Evolutionary conservation across 2,113 vertebrate species (phyloP), one percentile per base, ranked within the genome.

Genomic region (Dendrocopos noguchii): DNA sequence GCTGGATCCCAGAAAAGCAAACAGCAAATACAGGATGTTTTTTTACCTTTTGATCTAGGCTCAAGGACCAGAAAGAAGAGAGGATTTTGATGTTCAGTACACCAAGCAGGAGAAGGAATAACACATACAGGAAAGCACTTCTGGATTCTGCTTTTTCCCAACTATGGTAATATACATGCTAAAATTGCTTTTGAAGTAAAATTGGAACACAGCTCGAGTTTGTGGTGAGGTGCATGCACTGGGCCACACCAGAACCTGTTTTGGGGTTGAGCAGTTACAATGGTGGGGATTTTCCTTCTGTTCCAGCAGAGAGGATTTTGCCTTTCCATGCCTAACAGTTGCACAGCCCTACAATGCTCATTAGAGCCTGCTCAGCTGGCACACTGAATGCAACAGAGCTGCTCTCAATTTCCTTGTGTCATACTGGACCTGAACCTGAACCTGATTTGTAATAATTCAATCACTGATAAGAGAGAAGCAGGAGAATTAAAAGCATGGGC

Each of bases 131-230:
- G 70, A 80, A 52, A 75, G 50, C 21, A 7, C 53, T 91, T 74
- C 65, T 88, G 73, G 78, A 36, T 60, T 66, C 64, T 82, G 59
- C 60, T 87, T 85, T 61, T 59, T 57, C 76, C 60, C 33, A 21
- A 6, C 63, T 47, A 9, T n/a, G 68, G 64, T 31, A 50, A 52
- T 65, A n/a, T 39, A 78, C 39, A 67, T 20, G 33, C 33, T 80
- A 27, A 67, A 78, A 75, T 64, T 71, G 66, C 81, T 94, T 91
- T 91, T 89, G 91, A 78, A 87, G 81, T n/a, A 53, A 82, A 87
- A 65, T 82, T 79, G 76, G 84, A 79, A 84, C 73, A 44, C 75
- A 75, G 1, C 53, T 64, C 53, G 47, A 0, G 12, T 12, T 66
- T 79, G 82, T 19, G 66, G 72, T 64, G 67, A 74, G 86, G 22